A percentile compares a stretch with the other conserved stretches of the same genome.
These are phyloP conservation scores for Festucalex cinctus DNA, from an alignment of 2,113 vertebrate genomes.

Conservation along the genomic window DNA sequence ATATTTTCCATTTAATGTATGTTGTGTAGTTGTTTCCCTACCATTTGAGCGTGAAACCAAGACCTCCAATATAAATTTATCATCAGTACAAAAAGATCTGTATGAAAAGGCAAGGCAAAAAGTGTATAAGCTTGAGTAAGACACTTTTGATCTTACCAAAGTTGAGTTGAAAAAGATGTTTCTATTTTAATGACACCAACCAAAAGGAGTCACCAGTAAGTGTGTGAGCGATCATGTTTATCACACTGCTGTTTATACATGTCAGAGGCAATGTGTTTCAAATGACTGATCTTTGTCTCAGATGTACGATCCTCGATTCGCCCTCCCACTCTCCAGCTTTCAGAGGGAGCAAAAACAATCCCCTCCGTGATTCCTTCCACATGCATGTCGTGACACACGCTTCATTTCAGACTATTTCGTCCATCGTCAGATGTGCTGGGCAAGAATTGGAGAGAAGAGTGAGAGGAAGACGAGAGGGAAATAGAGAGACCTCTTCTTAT, in stretches of 20 bases:
- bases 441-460: slow-evolving; percentile 17
- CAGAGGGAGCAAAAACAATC: slow-evolving; percentile 64
- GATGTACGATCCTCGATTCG: slow-evolving; percentile 37
- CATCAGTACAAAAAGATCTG: too few species aligned
- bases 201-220: slow-evolving; percentile 32
- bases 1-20: too few species aligned
- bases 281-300: slow-evolving; percentile 49
- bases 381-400: slow-evolving; percentile 46
- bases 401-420: slow-evolving; percentile 34
- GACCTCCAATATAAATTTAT: too few species aligned
- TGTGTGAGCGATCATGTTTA: slow-evolving; percentile 45
- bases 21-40: too few species aligned
- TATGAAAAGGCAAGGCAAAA: too few species aligned
- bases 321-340: slow-evolving; percentile 52
- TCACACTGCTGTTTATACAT: slow-evolving; percentile 54
- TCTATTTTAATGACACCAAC: slow-evolving; percentile 45
- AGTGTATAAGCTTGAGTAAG: not conserved
- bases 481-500: slow-evolving; percentile 56
- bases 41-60: too few species aligned
- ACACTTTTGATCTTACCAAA: slow-evolving; percentile 29
- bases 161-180: slow-evolving; percentile 24
- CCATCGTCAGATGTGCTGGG: slow-evolving; percentile 42
- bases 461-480: slow-evolving; percentile 39
- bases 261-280: slow-evolving; percentile 60
- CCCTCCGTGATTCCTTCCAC: slow-evolving; percentile 65